These are phyloP conservation scores for Acipenser transmontanus DNA, from an alignment of 2,797 vertebrate species.

Conservation along the genomic window DNA sequence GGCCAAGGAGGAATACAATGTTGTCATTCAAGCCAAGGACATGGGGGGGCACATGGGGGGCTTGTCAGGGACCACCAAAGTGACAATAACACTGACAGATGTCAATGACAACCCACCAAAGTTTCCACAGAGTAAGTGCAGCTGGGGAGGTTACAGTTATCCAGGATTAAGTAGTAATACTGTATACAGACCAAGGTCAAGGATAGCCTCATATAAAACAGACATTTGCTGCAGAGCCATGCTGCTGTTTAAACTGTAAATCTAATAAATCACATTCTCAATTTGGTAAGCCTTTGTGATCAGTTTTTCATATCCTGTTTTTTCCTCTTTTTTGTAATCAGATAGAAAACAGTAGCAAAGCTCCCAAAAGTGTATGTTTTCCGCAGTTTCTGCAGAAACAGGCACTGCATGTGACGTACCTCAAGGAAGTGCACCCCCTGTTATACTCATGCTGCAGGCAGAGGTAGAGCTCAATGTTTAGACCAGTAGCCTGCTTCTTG, in stretches of 20 bases:
- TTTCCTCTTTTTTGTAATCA: neutral
- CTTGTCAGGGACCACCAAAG: slow-evolving; percentile 94
- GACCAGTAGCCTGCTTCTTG: neutral
- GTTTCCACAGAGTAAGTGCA: slow-evolving; percentile 91
- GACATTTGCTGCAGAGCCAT: no score
- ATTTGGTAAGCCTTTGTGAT: no score
- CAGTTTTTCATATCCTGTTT: no score
- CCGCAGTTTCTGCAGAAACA: slow-evolving; percentile 12
- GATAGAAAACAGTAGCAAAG: neutral
- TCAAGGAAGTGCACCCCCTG: slow-evolving; percentile 15
- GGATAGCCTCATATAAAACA: no score
- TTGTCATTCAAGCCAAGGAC: slow-evolving; percentile 97
- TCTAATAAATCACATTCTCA: no score
- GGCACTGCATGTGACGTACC: slow-evolving; percentile 13
- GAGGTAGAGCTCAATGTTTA: neutral
- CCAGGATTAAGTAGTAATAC: no score
- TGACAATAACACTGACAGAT: slow-evolving; percentile 93
- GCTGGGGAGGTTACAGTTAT: neutral
- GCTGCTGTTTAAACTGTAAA: no score
- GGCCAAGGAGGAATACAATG: slow-evolving; percentile 91
- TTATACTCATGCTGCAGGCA: slow-evolving; percentile 14
- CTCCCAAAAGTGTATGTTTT: slow-evolving; percentile 8
- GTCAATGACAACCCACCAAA: slow-evolving; percentile 98
- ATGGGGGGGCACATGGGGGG: slow-evolving; percentile 99
- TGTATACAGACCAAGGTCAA: no score